These are phyloP conservation scores for Phasianus colchicus DNA, from an alignment of 2,113 vertebrate species.

Conservation along the genomic window DNA sequence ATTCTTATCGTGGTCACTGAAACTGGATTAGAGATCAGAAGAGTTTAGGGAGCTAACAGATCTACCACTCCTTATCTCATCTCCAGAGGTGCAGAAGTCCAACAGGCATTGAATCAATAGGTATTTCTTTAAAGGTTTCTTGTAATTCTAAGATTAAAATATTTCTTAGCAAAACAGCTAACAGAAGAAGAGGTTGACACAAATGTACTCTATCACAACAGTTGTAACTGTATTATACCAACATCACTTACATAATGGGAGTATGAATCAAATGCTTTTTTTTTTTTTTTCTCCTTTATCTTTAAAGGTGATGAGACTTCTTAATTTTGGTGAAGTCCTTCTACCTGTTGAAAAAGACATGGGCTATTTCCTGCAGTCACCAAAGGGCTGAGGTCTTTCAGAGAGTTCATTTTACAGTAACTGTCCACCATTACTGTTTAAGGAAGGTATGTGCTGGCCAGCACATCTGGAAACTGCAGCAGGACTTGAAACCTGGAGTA, in stretches of 20 bases:
- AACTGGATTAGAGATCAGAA: background rate
- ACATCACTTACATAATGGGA: background rate
- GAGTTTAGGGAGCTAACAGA: background rate
- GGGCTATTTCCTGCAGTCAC: background rate
- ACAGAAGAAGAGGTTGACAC: background rate
- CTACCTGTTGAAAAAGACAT: conserved; percentile 3
- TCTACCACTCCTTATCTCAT: background rate
- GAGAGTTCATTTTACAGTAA: conserved; percentile 45
- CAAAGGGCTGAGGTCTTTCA: conserved; percentile 28
- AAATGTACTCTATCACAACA: background rate
- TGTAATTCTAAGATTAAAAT: conserved; percentile 15
- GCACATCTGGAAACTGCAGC: conserved; percentile 42
- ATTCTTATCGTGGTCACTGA: background rate
- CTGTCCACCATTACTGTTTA: conserved; percentile 48
- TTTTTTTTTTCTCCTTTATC: background rate
- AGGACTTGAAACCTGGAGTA: conserved; percentile 17
- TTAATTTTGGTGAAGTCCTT: background rate
- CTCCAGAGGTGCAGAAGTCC: background rate
- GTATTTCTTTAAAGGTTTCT: background rate
- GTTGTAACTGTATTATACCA: background rate
- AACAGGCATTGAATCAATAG: background rate
- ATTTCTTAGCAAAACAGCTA: conserved; percentile 17
- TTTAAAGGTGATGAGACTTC: background rate
- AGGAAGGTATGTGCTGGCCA: conserved; percentile 17
- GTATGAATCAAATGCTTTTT: background rate